Evolutionary conservation across 2,113 vertebrate genomes (phyloP).

Genomic region (Megaceryle torquata): DNA sequence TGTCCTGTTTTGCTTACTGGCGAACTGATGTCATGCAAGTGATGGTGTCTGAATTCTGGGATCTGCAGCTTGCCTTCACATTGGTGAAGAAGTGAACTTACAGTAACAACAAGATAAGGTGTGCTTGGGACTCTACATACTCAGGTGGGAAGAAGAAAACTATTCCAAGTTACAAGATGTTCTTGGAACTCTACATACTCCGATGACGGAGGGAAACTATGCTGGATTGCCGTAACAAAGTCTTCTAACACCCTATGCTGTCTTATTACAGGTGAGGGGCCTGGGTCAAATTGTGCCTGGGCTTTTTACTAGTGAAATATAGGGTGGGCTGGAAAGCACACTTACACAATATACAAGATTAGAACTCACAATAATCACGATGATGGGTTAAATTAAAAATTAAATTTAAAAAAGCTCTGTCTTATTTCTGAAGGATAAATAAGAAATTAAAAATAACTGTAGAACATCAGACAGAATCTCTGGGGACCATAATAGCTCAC

Average conservation of each 20-base stretch:
- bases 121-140: background rate
- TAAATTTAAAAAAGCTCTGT: too few relatives aligned
- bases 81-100: background rate
- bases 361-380: background rate
- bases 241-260: accelerated
- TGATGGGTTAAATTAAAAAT: background rate
- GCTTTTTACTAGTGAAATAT: background rate
- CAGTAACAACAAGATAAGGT: too few relatives aligned
- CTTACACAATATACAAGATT: background rate
- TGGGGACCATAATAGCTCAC: background rate
- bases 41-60: background rate
- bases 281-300: background rate
- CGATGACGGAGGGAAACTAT: accelerated
- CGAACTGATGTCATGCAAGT: background rate
- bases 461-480: background rate
- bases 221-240: background rate
- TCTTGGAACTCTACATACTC: background rate
- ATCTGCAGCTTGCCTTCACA: background rate
- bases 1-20: background rate
- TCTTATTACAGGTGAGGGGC: accelerated
- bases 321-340: background rate
- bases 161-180: background rate
- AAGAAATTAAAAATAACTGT: background rate
- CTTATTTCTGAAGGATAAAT: background rate
- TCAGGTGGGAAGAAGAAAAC: background rate